Percentiles rank a stretch among this genome's conserved stretches.
Conservation (phyloP, 2,113 vertebrate species). For the Pyrgilauda ruficollis region DNA sequence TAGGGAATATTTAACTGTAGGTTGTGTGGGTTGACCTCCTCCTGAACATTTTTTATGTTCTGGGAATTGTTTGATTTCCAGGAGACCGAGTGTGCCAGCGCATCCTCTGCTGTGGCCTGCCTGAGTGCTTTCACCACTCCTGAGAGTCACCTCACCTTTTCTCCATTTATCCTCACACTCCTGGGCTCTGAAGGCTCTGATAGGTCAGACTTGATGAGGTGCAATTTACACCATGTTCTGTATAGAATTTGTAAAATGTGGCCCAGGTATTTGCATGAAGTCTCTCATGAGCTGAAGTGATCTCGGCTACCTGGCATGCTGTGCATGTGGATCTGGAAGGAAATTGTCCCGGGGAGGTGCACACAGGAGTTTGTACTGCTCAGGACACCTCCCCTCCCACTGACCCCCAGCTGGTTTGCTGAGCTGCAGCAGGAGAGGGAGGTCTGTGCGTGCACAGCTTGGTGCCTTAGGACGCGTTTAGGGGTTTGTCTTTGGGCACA, state of each 20-base stretch:
- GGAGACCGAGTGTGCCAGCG: not conserved
- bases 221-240: not conserved
- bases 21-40: accelerated
- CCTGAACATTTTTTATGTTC: accelerated
- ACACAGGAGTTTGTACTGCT: not conserved
- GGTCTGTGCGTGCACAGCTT: not conserved
- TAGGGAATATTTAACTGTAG: not conserved
- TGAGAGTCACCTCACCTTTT: not conserved
- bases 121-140: not conserved
- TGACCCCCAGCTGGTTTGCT: not conserved
- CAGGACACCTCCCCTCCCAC: not conserved
- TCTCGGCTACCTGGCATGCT: not conserved
- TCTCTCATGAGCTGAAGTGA: not conserved
- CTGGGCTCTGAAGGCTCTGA: accelerated
- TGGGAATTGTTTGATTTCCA: not conserved
- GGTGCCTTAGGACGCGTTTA: not conserved
- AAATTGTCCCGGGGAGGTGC: not conserved
- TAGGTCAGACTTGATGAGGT: not conserved
- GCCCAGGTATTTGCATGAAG: not conserved
- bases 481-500: not conserved
- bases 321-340: not conserved
- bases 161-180: not conserved
- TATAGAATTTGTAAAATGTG: not conserved
- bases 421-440: not conserved
- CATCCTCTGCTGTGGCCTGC: not conserved